Base-by-base conservation (phyloP, 2,888 invertebrate species). In the Diploptera punctata region DNA sequence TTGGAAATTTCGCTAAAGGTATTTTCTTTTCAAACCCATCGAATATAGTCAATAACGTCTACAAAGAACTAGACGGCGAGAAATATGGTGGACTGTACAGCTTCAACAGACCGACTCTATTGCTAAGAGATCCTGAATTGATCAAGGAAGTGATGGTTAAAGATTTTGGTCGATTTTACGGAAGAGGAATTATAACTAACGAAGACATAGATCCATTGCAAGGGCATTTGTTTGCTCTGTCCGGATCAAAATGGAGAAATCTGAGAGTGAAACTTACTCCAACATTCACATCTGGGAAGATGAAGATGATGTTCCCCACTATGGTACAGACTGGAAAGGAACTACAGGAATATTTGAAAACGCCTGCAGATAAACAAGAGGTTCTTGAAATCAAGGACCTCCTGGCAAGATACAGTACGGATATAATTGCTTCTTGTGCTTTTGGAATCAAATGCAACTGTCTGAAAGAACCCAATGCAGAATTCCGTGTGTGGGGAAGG, bases 141-240 rank as follows among this genome's bases (percentile, higher is more conserved):
- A n/a, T n/a, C n/a, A n/a, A n/a, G n/a, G n/a, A n/a, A n/a, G n/a
- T n/a, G n/a, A n/a, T n/a, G n/a, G n/a, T n/a, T n/a, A n/a, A n/a
- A n/a, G n/a, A n/a, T n/a, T n/a, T n/a, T n/a, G n/a, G n/a, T n/a
- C n/a, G n/a, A n/a, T n/a, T n/a, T n/a, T n/a, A 87, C 79, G 90
- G 91, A 76, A 87, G 90, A 57, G 91, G 90, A 0, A 83, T 88
- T 38, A 88, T 87, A 78, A 84, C 83, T 67, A 89, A 90, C 71
- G 89, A 89, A 68, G 81, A 85, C 19, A 85, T 86, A 18, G 89
- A 91, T 80, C 88, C 87, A 0, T 76, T 90, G 43, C 86, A 88
- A 7, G 87, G 84, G 0, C 88, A 88, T 80, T 79, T 91, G 3
- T 89, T 91, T 77, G 84, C 87, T 72, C 79, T 87, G 47, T 83